These are phyloP conservation scores for Camponotus fellah DNA, from an alignment of 2,888 invertebrate genomes.

Conservation along the genomic window DNA sequence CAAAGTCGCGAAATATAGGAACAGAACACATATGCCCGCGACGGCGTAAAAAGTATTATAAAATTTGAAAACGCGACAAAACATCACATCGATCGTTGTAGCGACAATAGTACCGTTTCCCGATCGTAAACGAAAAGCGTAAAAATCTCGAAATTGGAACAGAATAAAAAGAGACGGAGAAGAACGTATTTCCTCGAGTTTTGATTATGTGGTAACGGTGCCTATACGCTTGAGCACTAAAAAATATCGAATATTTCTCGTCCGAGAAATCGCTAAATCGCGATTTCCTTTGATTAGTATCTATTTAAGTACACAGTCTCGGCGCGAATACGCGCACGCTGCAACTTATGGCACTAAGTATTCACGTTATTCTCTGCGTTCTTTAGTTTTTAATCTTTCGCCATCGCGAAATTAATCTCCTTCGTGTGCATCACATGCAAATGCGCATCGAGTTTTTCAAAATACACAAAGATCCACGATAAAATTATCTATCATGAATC, in stretches of 20 bases:
- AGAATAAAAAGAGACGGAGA: neutral
- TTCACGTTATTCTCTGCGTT: slow-evolving; percentile 81
- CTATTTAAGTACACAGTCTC: slow-evolving; percentile 85
- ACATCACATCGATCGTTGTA: slow-evolving; percentile 10
- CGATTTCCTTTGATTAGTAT: slow-evolving; percentile 68
- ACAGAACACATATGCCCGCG: slow-evolving; percentile 26
- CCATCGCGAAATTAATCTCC: slow-evolving; percentile 26
- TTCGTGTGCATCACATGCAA: slow-evolving; percentile 12
- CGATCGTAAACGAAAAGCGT: slow-evolving; percentile 25
- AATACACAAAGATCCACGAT: slow-evolving; percentile 53
- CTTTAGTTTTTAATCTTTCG: slow-evolving; percentile 39
- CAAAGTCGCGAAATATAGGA: slow-evolving; percentile 28
- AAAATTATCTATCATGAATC: slow-evolving; percentile 17
- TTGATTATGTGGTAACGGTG: slow-evolving; percentile 56
- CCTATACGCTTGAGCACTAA: slow-evolving; percentile 30
- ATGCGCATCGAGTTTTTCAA: slow-evolving; percentile 1
- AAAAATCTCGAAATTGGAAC: slow-evolving; percentile 18
- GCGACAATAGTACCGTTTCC: neutral
- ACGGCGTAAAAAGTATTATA: slow-evolving; percentile 26
- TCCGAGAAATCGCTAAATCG: slow-evolving; percentile 30
- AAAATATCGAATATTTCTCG: slow-evolving; percentile 34
- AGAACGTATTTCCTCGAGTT: slow-evolving; percentile 6
- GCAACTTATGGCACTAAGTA: slow-evolving; percentile 86
- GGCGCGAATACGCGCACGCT: slow-evolving; percentile 79
- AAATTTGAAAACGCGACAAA: slow-evolving; percentile 49